Evolutionary conservation across 2,888 invertebrate genomes (phyloP), one percentile per base, ranked within the genome.

Genomic region (Marronus borbonicus): DNA sequence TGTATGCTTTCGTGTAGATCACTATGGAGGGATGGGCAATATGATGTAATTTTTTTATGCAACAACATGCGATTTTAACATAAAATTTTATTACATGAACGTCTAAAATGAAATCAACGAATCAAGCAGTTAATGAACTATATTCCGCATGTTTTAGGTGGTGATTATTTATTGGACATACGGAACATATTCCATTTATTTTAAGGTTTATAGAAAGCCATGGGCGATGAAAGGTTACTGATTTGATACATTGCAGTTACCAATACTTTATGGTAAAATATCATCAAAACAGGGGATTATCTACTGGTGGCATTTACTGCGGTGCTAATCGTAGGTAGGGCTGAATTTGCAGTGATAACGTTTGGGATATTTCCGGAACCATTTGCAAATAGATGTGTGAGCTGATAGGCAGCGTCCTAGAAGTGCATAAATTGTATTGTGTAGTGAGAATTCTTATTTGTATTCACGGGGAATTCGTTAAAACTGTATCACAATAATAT

Each of bases 351-450:
- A 69, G 52, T 79, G 78, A 79, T 81, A 78, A 82, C 80, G 62
- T 81, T 79, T 77, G 81, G 80, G 17, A 84, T 55, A 76, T 81
- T 82, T 77, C 82, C 83, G 17, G 85, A 82, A 70, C 84, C 83
- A 78, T 76, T 83, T 44, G 83, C 80, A 79, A 84, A 83, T 79
- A 83, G 80, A 77, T 80, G 81, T 76, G 84, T 84, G 75, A 86
- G 81, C 81, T 84, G 86, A 77, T 80, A 80, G 28, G 85, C 85
- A 66, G 85, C 86, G 80, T 85, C 85, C 86, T 86, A 82, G 64
- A 85, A 86, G 70, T 39, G 65, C 65, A 69, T 50, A 74, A 76
- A 75, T 52, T 7, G 4, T 69, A n/a, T 10, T 55, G 17, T 64
- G 31, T 36, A 36, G 31, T 5, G 31, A 36, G n/a, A 31, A 12